Conservation (phyloP, 2,888 invertebrate species). For the Nomada hirtipes region DNA sequence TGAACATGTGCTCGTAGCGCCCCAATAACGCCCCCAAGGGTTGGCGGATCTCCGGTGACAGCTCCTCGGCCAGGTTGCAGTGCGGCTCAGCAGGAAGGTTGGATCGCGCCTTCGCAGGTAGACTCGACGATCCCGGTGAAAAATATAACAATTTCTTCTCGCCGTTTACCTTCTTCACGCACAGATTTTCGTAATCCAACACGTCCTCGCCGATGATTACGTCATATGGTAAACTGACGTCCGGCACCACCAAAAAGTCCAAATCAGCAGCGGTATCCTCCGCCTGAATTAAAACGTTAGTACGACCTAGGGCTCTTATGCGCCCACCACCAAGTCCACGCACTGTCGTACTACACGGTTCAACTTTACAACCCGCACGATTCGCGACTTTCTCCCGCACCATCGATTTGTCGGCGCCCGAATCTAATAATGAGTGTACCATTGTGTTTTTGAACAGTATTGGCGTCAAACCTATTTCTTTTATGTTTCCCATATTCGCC, state of each 20-base stretch:
- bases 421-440: too few relatives aligned
- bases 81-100: too few relatives aligned
- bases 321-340: background rate
- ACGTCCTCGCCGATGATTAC: background rate
- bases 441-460: too few relatives aligned
- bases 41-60: too few relatives aligned
- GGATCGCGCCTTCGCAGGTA: too few relatives aligned
- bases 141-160: too few relatives aligned
- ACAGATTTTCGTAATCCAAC: background rate
- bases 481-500: background rate
- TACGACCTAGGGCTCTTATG: background rate
- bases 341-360: background rate
- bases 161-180: too few relatives aligned
- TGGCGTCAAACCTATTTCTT: too few relatives aligned
- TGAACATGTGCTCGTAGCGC: constrained; percentile 3
- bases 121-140: too few relatives aligned
- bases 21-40: background rate
- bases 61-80: background rate
- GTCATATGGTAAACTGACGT: background rate
- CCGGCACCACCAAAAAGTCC: background rate
- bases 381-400: background rate
- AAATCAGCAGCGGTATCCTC: background rate
- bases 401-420: background rate
- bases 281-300: background rate
- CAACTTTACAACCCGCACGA: constrained; percentile 1